Percentiles rank a stretch among this genome's conserved stretches.
These are phyloP conservation scores for Rhegmatorhina hoffmannsi DNA, from an alignment of 2,113 vertebrate genomes.

Conservation along the genomic window DNA sequence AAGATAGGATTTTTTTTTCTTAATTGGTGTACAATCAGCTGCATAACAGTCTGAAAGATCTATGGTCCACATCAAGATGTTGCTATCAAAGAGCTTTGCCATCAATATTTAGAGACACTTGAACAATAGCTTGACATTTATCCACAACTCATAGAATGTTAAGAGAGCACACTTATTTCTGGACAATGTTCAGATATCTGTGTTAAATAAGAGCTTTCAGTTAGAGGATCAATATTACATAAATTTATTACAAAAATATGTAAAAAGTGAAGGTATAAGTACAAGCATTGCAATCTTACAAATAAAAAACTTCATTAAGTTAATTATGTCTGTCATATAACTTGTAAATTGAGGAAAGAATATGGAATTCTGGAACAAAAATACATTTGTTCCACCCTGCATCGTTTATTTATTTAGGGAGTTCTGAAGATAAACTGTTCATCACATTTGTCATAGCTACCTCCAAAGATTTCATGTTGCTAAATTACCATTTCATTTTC, in stretches of 20 bases:
- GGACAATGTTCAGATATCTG: background rate
- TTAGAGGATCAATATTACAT: background rate
- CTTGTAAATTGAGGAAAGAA: background rate
- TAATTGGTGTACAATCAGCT: background rate
- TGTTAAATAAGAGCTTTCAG: background rate
- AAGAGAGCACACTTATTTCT: background rate
- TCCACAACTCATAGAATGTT: background rate
- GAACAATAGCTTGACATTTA: background rate
- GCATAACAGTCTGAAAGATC: background rate
- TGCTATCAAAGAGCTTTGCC: background rate
- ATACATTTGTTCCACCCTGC: background rate
- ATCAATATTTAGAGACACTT: background rate
- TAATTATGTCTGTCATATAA: background rate
- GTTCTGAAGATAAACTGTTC: background rate
- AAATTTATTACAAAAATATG: background rate
- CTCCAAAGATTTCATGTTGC: background rate
- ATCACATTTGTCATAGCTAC: conserved; percentile 15
- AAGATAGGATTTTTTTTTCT: background rate
- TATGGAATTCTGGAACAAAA: background rate
- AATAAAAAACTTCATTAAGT: background rate
- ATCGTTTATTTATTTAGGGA: background rate
- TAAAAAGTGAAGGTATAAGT: background rate
- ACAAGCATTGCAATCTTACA: background rate
- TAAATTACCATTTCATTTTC: conserved; percentile 20
- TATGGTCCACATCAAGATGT: background rate